Conservation (phyloP, 2,888 invertebrate species). For the Cenopis cana region DNA sequence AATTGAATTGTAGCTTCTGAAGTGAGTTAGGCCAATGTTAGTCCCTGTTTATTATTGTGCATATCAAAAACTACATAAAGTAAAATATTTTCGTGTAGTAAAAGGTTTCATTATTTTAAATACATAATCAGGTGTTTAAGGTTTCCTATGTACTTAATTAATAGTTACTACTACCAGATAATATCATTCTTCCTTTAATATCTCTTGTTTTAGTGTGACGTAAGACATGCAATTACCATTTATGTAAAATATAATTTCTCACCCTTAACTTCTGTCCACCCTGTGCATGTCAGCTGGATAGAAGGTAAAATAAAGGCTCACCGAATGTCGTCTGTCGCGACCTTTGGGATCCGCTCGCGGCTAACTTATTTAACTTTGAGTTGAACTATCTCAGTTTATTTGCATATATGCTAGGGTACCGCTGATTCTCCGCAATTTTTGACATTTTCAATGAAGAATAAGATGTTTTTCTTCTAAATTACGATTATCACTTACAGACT, state of each 20-base stretch:
- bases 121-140: too few relatives aligned
- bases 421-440: constrained; percentile 2
- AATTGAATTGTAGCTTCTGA: too few relatives aligned
- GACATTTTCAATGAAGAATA: not conserved
- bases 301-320: constrained; percentile 79
- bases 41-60: not conserved
- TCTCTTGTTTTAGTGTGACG: too few relatives aligned
- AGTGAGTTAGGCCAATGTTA: too few relatives aligned
- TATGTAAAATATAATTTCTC: too few relatives aligned
- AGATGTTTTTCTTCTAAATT: not conserved
- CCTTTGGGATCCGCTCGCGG: constrained; percentile 72
- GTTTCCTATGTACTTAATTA: too few relatives aligned
- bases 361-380: constrained; percentile 75
- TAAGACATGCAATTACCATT: too few relatives aligned
- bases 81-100: too few relatives aligned
- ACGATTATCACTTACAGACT: not conserved
- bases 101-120: too few relatives aligned
- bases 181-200: too few relatives aligned
- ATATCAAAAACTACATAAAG: not conserved
- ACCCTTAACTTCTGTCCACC: constrained; percentile 48
- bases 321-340: constrained; percentile 78
- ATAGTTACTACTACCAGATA: too few relatives aligned
- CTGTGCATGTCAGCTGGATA: constrained; percentile 60
- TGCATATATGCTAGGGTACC: constrained; percentile 62
- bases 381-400: constrained; percentile 79